These are phyloP conservation scores for Tapirus terrestris DNA, from an alignment of 2,113 vertebrate genomes.

Conservation along the genomic window DNA sequence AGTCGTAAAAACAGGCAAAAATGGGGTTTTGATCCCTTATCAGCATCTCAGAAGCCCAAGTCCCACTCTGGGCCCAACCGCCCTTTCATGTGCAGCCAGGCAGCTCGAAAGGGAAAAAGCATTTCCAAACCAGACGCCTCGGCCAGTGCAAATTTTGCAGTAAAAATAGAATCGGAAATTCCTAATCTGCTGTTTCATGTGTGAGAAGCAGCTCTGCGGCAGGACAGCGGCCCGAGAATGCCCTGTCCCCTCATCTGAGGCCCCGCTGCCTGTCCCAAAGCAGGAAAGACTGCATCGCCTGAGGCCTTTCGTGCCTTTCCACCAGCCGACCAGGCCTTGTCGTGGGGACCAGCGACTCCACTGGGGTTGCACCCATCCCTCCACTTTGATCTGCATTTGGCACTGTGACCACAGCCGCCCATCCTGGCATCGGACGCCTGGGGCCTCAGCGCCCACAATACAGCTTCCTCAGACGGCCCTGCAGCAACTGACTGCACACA, in stretches of 20 bases:
- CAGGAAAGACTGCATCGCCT: slow-evolving; percentile 1
- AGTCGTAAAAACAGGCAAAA: background rate
- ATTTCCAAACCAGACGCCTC: slow-evolving; percentile 67
- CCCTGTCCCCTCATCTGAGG: slow-evolving; percentile 48
- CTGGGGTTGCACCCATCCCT: background rate
- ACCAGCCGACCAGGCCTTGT: background rate
- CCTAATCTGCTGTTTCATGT: slow-evolving; percentile 76
- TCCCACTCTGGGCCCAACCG: slow-evolving; percentile 55
- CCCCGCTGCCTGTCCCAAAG: slow-evolving; percentile 16
- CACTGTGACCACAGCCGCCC: background rate
- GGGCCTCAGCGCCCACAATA: fast-evolving
- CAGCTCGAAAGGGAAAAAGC: slow-evolving; percentile 62
- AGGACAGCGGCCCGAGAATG: background rate
- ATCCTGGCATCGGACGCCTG: fast-evolving
- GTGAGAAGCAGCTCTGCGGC: slow-evolving; percentile 20
- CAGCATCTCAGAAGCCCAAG: slow-evolving; percentile 49
- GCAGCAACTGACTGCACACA: no score
- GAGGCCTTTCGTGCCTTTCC: slow-evolving; percentile 51
- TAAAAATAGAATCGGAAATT: slow-evolving; percentile 75
- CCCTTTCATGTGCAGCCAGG: slow-evolving; percentile 83
- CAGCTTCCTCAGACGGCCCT: background rate
- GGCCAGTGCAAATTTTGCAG: slow-evolving; percentile 63
- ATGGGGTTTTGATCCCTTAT: slow-evolving; percentile 65
- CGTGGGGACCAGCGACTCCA: background rate
- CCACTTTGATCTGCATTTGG: background rate